A percentile compares a stretch with the other conserved stretches of the same genome.
Evolutionary conservation across 1,140 invertebrate species (phyloP).

Genomic region (Chelonus insularis): DNA sequence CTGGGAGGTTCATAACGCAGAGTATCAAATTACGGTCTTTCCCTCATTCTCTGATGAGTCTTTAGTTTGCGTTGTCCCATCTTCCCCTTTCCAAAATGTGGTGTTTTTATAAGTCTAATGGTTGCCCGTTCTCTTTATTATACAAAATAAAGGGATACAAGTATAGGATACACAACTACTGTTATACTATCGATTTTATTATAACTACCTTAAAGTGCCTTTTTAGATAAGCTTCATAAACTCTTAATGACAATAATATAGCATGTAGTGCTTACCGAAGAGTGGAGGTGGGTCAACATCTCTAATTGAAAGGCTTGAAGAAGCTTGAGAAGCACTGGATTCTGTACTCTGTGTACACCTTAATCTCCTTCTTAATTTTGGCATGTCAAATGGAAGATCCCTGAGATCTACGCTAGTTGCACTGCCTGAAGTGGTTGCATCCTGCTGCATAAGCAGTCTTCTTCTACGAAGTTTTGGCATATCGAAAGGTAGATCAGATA

Average conservation of each 20-base stretch:
- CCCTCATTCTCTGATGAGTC: constrained; percentile 34
- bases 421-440: constrained; percentile 70
- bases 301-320: constrained; percentile 75
- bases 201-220: too few species aligned
- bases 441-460: constrained; percentile 61
- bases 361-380: constrained; percentile 76
- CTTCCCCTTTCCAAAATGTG: constrained; percentile 31
- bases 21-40: constrained; percentile 42
- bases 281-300: constrained; percentile 66
- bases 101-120: constrained; percentile 42
- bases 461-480: constrained; percentile 85
- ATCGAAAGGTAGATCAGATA: constrained; percentile 80
- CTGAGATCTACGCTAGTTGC: constrained; percentile 75
- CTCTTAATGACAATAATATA: too few species aligned
- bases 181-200: too few species aligned
- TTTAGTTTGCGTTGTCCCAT: constrained; percentile 35
- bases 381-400: constrained; percentile 87
- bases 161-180: too few species aligned
- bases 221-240: too few species aligned
- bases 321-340: constrained; percentile 73
- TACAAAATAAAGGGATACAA: too few species aligned
- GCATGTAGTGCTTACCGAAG: constrained; percentile 44
- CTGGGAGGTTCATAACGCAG: constrained; percentile 47
- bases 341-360: constrained; percentile 65
- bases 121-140: constrained; percentile 13